These are phyloP conservation scores for Sebastes schlegelii DNA, from an alignment of 2,113 vertebrate species.

Conservation along the genomic window DNA sequence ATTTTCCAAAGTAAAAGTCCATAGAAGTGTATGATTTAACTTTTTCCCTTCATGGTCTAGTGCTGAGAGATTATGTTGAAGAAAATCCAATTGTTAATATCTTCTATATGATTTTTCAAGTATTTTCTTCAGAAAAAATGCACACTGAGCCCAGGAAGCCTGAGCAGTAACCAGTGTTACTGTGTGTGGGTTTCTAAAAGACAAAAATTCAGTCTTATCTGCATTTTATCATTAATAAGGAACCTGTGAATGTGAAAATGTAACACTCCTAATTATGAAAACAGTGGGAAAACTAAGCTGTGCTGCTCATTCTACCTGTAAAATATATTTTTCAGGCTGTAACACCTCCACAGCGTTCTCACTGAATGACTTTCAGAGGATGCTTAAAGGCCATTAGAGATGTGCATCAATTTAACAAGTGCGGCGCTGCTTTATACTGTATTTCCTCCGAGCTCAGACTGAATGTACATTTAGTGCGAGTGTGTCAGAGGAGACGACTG, in stretches of 20 bases:
- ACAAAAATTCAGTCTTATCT: not conserved
- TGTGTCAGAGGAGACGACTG: too few species aligned
- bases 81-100: not conserved
- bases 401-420: too few species aligned
- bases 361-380: conserved; percentile 1
- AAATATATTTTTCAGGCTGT: not conserved
- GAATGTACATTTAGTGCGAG: too few species aligned
- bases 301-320: conserved; percentile 38
- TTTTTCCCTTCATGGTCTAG: too few species aligned
- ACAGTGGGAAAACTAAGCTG: conserved; percentile 7
- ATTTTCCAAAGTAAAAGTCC: too few species aligned
- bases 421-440: too few species aligned
- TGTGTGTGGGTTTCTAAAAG: conserved; percentile 11
- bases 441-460: too few species aligned
- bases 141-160: not conserved
- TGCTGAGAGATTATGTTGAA: not conserved
- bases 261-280: conserved; percentile 25
- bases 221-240: not conserved
- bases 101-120: not conserved
- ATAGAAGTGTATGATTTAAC: too few species aligned
- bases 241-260: conserved; percentile 28
- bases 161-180: not conserved
- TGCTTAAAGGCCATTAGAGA: too few species aligned
- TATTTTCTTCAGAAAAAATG: not conserved
- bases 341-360: conserved; percentile 47